A percentile compares a stretch with the other conserved stretches of the same genome.
Conservation (phyloP, 1,140 invertebrate genomes). For the Calephelis nemesis region DNA sequence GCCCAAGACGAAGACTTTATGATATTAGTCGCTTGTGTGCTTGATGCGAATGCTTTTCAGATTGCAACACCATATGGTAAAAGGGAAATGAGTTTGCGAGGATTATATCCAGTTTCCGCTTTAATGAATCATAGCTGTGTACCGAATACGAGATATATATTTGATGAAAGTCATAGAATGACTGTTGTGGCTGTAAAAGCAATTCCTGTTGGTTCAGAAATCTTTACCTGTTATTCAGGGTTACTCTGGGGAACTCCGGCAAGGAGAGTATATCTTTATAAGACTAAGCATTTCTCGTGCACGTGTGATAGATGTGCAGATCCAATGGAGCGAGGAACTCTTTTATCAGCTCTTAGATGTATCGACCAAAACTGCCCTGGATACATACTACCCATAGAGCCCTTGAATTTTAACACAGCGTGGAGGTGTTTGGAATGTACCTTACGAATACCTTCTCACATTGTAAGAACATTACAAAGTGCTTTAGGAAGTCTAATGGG, state of each 20-base stretch:
- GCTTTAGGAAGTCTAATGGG: constrained; percentile 73
- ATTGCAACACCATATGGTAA: constrained; percentile 74
- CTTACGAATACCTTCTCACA: constrained; percentile 56
- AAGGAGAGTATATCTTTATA: constrained; percentile 82
- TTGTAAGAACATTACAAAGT: constrained; percentile 67
- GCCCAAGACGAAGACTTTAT: constrained; percentile 82
- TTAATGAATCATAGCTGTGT: constrained; percentile 88
- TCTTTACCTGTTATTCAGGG: constrained; percentile 87
- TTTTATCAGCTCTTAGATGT: constrained; percentile 77
- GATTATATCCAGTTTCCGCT: constrained; percentile 86
- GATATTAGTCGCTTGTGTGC: constrained; percentile 80
- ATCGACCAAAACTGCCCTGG: constrained; percentile 68
- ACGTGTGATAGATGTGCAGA: constrained; percentile 85
- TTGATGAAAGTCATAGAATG: constrained; percentile 81
- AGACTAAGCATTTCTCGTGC: constrained; percentile 88
- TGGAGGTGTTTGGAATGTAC: constrained; percentile 79
- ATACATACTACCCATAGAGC: constrained; percentile 68
- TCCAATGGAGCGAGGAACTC: constrained; percentile 80
- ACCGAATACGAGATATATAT: constrained; percentile 86
- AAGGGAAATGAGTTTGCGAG: constrained; percentile 81
- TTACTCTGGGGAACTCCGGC: constrained; percentile 86
- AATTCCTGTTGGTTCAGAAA: constrained; percentile 83
- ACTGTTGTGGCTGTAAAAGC: constrained; percentile 81
- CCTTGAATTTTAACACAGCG: constrained; percentile 54
- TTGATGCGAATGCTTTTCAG: constrained; percentile 89